Conservation (phyloP, 2,797 vertebrate species). For the Meda fulgida region DNA sequence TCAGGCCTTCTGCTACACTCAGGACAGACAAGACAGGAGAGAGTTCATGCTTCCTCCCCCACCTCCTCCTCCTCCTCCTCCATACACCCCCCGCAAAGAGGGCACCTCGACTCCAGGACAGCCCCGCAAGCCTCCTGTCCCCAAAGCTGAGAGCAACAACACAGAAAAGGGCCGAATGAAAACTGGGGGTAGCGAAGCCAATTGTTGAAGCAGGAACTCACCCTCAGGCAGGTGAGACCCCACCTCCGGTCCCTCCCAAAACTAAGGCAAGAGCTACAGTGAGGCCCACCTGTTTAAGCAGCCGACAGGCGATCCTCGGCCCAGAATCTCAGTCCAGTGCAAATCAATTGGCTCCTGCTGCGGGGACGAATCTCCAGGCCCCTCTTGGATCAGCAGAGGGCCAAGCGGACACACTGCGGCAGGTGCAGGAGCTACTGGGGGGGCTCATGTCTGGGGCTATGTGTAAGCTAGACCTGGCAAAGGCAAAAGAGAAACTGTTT, state of each 20-base stretch:
- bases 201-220: slow-evolving; percentile 11
- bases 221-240: slow-evolving; percentile 52
- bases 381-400: slow-evolving; percentile 38
- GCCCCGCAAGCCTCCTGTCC: slow-evolving; percentile 62
- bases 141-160: slow-evolving; percentile 69
- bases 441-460: slow-evolving; percentile 81
- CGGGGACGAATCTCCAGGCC: slow-evolving; percentile 62
- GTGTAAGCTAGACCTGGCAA: slow-evolving; percentile 76
- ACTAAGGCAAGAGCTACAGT: slow-evolving; percentile 73
- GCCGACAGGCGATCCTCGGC: slow-evolving; percentile 68
- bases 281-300: slow-evolving; percentile 76
- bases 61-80: slow-evolving; percentile 75
- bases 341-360: slow-evolving; percentile 46
- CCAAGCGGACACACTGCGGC: slow-evolving; percentile 78
- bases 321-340: slow-evolving; percentile 72
- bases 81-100: slow-evolving; percentile 81
- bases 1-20: slow-evolving; percentile 75
- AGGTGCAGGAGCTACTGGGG: slow-evolving; percentile 83
- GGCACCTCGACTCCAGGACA: slow-evolving; percentile 64
- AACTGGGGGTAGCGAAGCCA: slow-evolving; percentile 21
- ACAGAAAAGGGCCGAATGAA: slow-evolving; percentile 66
- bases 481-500: slow-evolving; percentile 71
- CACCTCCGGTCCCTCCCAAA: slow-evolving; percentile 69
- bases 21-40: slow-evolving; percentile 75
- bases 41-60: slow-evolving; percentile 72